phyloP scores from a whole-genome alignment of 2,797 vertebrate species.

The Euphonia xanthogaster region DNA sequence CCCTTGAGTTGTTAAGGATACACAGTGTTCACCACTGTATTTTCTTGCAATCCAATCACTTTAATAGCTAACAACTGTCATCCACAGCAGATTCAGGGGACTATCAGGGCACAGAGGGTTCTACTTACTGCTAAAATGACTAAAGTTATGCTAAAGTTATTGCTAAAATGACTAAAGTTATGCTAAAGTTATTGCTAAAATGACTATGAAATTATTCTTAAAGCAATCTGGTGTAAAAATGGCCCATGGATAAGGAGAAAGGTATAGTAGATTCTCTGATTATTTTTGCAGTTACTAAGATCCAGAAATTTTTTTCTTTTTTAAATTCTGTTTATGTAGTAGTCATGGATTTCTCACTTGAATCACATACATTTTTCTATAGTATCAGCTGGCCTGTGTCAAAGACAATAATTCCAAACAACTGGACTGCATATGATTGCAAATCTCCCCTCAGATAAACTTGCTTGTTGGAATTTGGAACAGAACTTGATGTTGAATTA shows the following conservation, averaged over 20 bases:
- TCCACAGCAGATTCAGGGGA: not conserved
- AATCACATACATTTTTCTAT: not conserved
- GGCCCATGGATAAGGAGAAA: not conserved
- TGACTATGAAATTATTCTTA: not conserved
- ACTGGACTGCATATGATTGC: not conserved
- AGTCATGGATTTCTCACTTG: not conserved
- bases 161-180: not conserved
- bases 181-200: not conserved
- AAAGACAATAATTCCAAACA: not conserved
- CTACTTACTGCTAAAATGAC: not conserved
- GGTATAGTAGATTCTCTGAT: not conserved
- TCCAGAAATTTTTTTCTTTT: not conserved
- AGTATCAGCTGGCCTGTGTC: not conserved
- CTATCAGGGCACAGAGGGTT: not conserved
- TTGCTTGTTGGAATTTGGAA: not conserved
- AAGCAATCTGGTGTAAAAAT: not conserved
- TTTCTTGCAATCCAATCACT: not conserved
- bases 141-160: not conserved
- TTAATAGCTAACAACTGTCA: not conserved
- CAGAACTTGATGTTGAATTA: not conserved
- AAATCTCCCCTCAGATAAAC: not conserved
- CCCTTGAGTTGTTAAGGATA: not conserved
- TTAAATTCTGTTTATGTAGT: not conserved
- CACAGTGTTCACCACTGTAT: not conserved
- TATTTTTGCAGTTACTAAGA: not conserved